These are phyloP conservation scores for Dreissena rostriformis DNA, from an alignment of 1,140 invertebrate genomes.

Conservation along the genomic window DNA sequence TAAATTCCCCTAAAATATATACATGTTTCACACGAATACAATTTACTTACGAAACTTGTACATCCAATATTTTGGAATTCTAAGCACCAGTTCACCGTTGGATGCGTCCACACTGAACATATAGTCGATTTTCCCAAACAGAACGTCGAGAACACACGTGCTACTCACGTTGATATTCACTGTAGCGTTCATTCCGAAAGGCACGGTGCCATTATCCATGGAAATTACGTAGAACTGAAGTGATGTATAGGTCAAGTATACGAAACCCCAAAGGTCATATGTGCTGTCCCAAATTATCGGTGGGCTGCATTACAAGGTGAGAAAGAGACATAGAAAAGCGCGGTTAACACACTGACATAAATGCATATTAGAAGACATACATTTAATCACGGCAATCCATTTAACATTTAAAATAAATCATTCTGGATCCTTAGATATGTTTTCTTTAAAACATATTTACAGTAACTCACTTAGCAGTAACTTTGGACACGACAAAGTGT, in stretches of 20 bases:
- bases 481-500: conserved; percentile 28
- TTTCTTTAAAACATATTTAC: too few species aligned
- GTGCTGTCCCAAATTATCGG: conserved; percentile 47
- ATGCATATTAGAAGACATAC: background rate
- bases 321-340: background rate
- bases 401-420: background rate
- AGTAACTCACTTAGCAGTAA: conserved; percentile 30
- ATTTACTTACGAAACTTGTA: conserved; percentile 66
- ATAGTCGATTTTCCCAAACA: conserved; percentile 58
- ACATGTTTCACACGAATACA: too few species aligned
- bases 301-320: conserved; percentile 4
- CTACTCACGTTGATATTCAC: conserved; percentile 60
- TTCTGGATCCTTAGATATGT: background rate
- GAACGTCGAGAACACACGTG: conserved; percentile 62
- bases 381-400: background rate
- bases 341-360: background rate
- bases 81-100: conserved; percentile 48
- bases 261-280: conserved; percentile 52
- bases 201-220: conserved; percentile 61
- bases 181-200: conserved; percentile 49
- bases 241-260: conserved; percentile 57
- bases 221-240: conserved; percentile 57
- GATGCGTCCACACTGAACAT: conserved; percentile 50
- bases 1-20: too few species aligned
- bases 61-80: conserved; percentile 61